A percentile compares a stretch with the other conserved stretches of the same genome.
These are phyloP conservation scores for Idaea aversata DNA, from an alignment of 2,888 invertebrate species.

Conservation along the genomic window DNA sequence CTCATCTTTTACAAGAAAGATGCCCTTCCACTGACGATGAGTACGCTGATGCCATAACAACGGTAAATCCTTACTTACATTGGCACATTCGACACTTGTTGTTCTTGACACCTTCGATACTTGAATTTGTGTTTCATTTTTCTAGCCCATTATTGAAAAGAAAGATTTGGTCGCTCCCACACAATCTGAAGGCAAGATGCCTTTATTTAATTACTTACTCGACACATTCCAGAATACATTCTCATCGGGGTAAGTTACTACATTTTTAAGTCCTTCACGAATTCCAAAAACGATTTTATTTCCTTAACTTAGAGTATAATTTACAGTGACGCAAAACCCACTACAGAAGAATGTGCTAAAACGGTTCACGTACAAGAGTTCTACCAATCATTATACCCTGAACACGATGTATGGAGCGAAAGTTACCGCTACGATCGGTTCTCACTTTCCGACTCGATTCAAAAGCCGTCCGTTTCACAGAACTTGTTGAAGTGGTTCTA, in stretches of 20 bases:
- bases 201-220: conserved; percentile 59
- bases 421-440: conserved; percentile 61
- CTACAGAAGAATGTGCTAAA: conserved; percentile 31
- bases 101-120: too few species aligned
- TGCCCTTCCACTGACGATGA: conserved; percentile 77
- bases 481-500: conserved; percentile 58
- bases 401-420: conserved; percentile 29
- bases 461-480: conserved; percentile 36
- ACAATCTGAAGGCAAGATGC: conserved; percentile 49
- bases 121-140: conserved; percentile 21
- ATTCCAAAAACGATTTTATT: neutral
- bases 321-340: conserved; percentile 33
- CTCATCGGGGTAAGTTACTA: conserved; percentile 41
- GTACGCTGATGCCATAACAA: conserved; percentile 79
- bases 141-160: conserved; percentile 71
- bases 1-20: conserved; percentile 41
- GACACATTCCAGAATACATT: conserved; percentile 63
- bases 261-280: too few species aligned
- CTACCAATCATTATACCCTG: conserved; percentile 59
- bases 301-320: neutral
- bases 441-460: conserved; percentile 42
- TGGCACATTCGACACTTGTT: neutral
- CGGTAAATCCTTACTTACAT: conserved; percentile 47
- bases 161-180: conserved; percentile 65
- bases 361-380: conserved; percentile 56